Percentiles rank a stretch among this genome's conserved stretches.
phyloP scores from a whole-genome alignment of 2,113 vertebrate genomes.

The Dendropsophus ebraccatus region DNA sequence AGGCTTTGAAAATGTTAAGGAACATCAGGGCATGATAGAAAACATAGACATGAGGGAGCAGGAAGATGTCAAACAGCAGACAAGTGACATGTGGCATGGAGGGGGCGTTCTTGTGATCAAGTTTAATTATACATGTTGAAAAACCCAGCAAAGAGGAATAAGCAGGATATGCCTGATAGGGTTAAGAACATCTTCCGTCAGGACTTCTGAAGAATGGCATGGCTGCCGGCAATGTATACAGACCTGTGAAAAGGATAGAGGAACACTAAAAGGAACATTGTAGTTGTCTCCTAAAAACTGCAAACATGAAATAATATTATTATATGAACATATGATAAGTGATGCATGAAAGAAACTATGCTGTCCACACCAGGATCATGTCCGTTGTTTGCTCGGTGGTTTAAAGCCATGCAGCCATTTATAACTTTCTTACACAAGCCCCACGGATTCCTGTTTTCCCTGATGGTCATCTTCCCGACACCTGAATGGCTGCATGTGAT shows the following conservation, averaged over 20 bases:
- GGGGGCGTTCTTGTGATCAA: not conserved
- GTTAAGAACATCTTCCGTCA: not conserved
- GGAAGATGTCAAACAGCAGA: not conserved
- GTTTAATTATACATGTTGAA: not conserved
- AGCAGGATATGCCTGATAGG: not conserved
- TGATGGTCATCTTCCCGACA: slow-evolving; percentile 7
- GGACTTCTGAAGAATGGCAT: not conserved
- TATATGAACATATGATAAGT: not conserved
- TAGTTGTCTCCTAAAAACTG: not conserved
- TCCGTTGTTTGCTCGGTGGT: not conserved
- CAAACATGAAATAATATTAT: not conserved
- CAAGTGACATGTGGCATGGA: slow-evolving; percentile 4
- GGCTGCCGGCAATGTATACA: not conserved
- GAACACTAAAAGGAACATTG: not conserved
- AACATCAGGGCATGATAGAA: not conserved
- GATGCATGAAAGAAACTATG: not conserved
- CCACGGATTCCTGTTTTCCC: not conserved
- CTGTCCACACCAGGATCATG: not conserved
- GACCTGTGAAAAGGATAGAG: not conserved
- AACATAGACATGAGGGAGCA: not conserved
- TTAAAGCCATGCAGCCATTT: slow-evolving; percentile 2
- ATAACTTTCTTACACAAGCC: not conserved
- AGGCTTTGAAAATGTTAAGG: not conserved
- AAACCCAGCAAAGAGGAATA: not conserved
- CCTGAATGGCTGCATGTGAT: slow-evolving; percentile 8